Conservation (phyloP, 2,888 invertebrate genomes). For the Heterodera filipjevi region DNA sequence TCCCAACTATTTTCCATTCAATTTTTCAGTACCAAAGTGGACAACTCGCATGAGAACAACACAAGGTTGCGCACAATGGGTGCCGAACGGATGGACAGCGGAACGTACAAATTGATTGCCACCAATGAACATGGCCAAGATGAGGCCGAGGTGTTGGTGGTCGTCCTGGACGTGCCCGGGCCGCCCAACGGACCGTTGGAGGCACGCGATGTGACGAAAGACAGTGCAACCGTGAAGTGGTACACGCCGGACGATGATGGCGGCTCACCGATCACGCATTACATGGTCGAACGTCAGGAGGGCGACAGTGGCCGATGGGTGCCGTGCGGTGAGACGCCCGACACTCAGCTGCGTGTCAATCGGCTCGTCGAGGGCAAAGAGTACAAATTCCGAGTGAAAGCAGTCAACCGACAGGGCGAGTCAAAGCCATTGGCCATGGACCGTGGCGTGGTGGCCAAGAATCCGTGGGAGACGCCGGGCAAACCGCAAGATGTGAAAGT, state of each 20-base stretch:
- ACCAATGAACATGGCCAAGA: conserved; percentile 69
- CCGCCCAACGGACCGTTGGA: conserved; percentile 82
- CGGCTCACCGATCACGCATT: conserved; percentile 85
- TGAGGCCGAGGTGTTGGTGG: conserved; percentile 69
- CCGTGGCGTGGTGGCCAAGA: conserved; percentile 86
- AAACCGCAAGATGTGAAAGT: conserved; percentile 68
- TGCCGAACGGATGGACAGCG: conserved; percentile 80
- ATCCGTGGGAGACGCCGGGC: conserved; percentile 75
- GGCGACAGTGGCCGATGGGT: conserved; percentile 64
- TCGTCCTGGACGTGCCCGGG: conserved; percentile 73
- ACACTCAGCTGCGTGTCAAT: conserved; percentile 70
- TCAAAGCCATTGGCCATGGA: conserved; percentile 81
- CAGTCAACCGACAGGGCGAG: conserved; percentile 90
- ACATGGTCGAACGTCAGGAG: conserved; percentile 83
- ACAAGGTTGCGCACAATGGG: conserved; percentile 82
- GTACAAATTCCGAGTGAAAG: conserved; percentile 83
- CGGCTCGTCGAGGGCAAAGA: conserved; percentile 80
- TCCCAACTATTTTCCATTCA: neutral
- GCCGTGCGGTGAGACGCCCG: conserved; percentile 63
- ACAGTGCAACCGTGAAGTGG: conserved; percentile 86
- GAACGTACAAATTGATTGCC: conserved; percentile 68
- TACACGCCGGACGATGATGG: conserved; percentile 76
- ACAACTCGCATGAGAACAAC: conserved; percentile 79
- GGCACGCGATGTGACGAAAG: conserved; percentile 82
- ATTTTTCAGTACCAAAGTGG: conserved; percentile 73